Evolutionary conservation across 2,888 invertebrate genomes (phyloP), one percentile per base, ranked within the genome.

Genomic region (Diaperis boleti): DNA sequence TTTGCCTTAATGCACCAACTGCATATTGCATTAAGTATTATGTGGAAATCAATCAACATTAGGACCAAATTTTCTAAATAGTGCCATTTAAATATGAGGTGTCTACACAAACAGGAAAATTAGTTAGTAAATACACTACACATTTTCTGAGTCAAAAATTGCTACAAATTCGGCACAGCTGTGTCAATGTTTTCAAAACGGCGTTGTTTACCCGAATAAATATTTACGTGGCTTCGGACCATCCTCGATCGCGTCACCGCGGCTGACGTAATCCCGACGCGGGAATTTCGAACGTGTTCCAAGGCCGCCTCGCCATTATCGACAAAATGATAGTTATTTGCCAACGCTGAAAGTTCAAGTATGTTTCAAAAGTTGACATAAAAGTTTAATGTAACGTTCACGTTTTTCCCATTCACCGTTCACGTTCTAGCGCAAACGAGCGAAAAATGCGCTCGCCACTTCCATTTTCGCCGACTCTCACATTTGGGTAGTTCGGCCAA

Each of bases 391-490:
- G 57, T 59, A 56, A 62, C 62, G 49, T 62, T 57, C 63, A 63
- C 63, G 63, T 63, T 63, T 63, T 63, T 59, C 63, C 63, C 63
- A 59, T 63, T 63, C 63, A 63, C 63, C 59, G 15, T 56, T 56
- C 62, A 62, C 62, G 62, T 57, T 62, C 50, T 42, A 10, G n/a
- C 33, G 11, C 49, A 49, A 57, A 59, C 15, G 31, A 6, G n/a
- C 8, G 8, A 49, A 59, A 59, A 37, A 49, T 39, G 13, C 39
- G 39, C 29, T 14, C 10, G 10, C 31, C 15, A 55, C 52, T 52
- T 52, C 37, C 41, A 39, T 54, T 49, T 41, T 39, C 35, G 54
- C 18, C 13, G 14, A 33, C 33, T 22, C 10, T 13, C n/a, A n/a
- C n/a, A n/a, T n/a, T n/a, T n/a, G n/a, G n/a, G n/a, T n/a, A n/a